Base-by-base conservation (phyloP, 53 echinoderm and acorn worm species). In the Glandiceps talaboti region DNA sequence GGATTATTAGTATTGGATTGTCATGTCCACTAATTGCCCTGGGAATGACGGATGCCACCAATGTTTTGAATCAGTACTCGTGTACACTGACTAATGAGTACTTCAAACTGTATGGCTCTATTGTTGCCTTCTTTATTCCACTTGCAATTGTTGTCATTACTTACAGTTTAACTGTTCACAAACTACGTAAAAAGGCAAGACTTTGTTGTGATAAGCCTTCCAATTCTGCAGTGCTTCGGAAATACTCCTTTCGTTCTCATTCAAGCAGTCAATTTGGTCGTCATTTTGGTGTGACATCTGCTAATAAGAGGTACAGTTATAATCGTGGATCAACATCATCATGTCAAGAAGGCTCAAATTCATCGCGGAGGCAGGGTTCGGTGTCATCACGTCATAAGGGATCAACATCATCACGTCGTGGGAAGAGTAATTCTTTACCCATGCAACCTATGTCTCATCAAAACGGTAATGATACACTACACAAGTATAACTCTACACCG, bases 51-150 rank as follows among this genome's bases (percentile, higher is more conserved):
- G 74, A 84, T 0, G 80, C 87, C 0, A 28, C 73, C 12, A 81
- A 85, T 0, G 85, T 94, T 26, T 76, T 92, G 32, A 75, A 90
- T 79, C 79, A 90, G 28, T 28, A 78, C 1, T 25, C 30, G 1
- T 94, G 94, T 76, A 80, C 82, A 30, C 86, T 92, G 30, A 84
- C 82, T 25, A 92, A 85, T 28, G 64, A 81, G 27, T 77, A 86
- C 26, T 94, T 92, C 79, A 84, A 77, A 80, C 79, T 94, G 29
- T 94, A 94, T 29, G 94, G 94, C 27, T 94, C 94, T 0, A 85
- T 90, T 0, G 77, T 94, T 1, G 91, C 94, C 1, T 94, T 94
- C 79, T 92, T 82, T 82, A 87, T 94, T 27, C 94, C 94, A 0
- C 75, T 94, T 14, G 28, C 78, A 25, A 92, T 94, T 29, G 88